Evolutionary conservation across 2,113 vertebrate genomes (phyloP).

Genomic region (Eptatretus burgeri): DNA sequence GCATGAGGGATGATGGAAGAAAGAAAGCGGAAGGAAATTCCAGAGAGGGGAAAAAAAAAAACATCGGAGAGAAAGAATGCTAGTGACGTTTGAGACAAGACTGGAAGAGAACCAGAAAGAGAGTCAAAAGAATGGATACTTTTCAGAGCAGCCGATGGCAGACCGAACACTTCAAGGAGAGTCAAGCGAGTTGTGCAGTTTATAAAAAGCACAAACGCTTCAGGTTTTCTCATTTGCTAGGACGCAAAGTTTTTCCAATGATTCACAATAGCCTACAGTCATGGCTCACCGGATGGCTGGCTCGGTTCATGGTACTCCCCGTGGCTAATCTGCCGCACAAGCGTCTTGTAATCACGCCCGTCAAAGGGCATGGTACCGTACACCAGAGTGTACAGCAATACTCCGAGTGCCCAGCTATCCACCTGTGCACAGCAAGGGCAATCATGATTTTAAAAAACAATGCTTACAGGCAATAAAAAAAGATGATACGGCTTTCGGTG

Average conservation of each 20-base stretch:
- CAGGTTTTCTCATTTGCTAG: slow-evolving; percentile 1
- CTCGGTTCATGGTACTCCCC: slow-evolving; percentile 91
- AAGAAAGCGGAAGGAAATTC: too few species aligned
- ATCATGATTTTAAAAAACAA: background rate
- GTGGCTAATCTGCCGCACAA: slow-evolving; percentile 92
- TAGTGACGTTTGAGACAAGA: too few species aligned
- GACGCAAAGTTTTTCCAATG: background rate
- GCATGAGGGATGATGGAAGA: too few species aligned
- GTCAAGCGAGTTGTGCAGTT: slow-evolving; percentile 7
- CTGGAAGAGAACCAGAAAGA: too few species aligned
- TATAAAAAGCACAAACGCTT: background rate
- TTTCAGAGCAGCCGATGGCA: too few species aligned
- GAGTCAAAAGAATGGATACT: too few species aligned
- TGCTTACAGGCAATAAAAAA: too few species aligned
- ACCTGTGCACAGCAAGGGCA: slow-evolving; percentile 25
- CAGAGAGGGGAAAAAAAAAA: too few species aligned
- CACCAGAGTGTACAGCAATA: slow-evolving; percentile 79
- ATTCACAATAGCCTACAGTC: background rate
- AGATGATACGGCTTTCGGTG: too few species aligned
- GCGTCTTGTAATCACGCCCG: slow-evolving; percentile 82
- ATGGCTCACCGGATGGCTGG: slow-evolving; percentile 58
- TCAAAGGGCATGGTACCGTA: slow-evolving; percentile 97
- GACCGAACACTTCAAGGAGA: slow-evolving; percentile 1
- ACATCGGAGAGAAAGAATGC: too few species aligned
- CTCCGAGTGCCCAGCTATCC: slow-evolving; percentile 93